Evolutionary conservation across 2,888 invertebrate genomes (phyloP), one percentile per base, ranked within the genome.

Genomic region (Nasonia oneida): DNA sequence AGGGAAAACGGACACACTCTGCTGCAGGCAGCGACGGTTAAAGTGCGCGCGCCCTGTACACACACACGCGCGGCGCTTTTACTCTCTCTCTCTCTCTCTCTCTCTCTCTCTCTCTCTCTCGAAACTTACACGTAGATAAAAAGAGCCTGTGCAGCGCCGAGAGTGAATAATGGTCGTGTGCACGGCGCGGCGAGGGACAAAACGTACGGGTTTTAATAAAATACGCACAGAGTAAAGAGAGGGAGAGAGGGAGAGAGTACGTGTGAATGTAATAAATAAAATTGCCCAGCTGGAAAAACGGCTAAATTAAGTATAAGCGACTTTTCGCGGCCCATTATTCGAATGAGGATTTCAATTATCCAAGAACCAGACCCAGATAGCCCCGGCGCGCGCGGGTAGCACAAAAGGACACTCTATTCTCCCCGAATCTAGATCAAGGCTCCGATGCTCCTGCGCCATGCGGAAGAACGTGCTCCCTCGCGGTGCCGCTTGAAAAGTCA

Each of bases 291-390:
- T 57, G 76, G 76, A 76, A 61, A 76, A 39, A 76, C 37, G 18
- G 37, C 33, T 18, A 37, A 70, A 70, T 70, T 70, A 8, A 33
- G 70, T 37, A 6, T 15, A 33, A 12, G 1, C 15, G 18, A 18
- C 57, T 57, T 57, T 18, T 57, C 18, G 57, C 15, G 61, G 6
- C 0, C 53, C 53, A 61, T 61, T 61, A n/a, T 61, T 23, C 61
- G 23, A 23, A 61, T 23, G 61, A 61, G 61, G 61, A 61, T 61
- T 61, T 61, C 61, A 61, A 61, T 61, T 61, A 61, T 61, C 61
- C 53, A 53, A 18, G 61, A 23, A 18, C 61, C 61, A 61, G 61
- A 61, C 61, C 61, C 61, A 61, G 61, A 61, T 61, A 61, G 0
- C 23, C 61, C 15, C 47, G 47, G 12, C 1, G 47, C 15, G 47